Evolutionary conservation across 37 sponge, comb jelly and placozoan species (phyloP).

Genomic region (Spongilla lacustris): DNA sequence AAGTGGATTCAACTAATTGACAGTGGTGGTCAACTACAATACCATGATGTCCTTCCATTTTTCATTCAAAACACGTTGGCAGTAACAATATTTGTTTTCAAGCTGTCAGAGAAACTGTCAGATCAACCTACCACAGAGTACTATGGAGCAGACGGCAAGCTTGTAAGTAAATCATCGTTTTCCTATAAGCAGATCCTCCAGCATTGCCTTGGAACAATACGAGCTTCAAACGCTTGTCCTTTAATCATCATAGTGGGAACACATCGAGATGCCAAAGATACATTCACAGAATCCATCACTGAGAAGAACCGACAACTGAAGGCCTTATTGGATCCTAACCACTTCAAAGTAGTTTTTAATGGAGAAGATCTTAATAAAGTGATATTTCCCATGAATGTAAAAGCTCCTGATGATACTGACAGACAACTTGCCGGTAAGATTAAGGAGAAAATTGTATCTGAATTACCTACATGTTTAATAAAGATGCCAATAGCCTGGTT

Average conservation of each 20-base stretch:
- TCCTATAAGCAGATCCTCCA: background rate
- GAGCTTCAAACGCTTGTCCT: background rate
- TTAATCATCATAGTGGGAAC: conserved; percentile 2
- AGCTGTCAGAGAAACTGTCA: background rate
- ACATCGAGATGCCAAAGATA: background rate
- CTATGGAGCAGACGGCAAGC: background rate
- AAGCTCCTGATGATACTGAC: conserved; percentile 9
- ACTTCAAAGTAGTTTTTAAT: background rate
- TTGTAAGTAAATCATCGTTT: background rate
- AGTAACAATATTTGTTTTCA: background rate
- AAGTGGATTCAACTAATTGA: conserved; percentile 11
- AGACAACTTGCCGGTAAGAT: background rate
- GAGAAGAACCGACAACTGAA: conserved; percentile 2
- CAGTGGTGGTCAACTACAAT: conserved; percentile 23
- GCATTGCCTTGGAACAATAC: background rate
- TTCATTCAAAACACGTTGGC: background rate
- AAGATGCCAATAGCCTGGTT: conserved; percentile 15
- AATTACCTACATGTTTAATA: background rate
- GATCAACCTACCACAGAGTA: background rate
- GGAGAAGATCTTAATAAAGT: background rate
- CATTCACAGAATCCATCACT: background rate
- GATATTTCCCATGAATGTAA: conserved; percentile 4
- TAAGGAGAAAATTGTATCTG: background rate
- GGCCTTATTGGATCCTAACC: background rate
- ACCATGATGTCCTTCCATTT: conserved; percentile 2